Evolutionary conservation across 2,797 vertebrate species (phyloP).

Genomic region (Dallia pectoralis): DNA sequence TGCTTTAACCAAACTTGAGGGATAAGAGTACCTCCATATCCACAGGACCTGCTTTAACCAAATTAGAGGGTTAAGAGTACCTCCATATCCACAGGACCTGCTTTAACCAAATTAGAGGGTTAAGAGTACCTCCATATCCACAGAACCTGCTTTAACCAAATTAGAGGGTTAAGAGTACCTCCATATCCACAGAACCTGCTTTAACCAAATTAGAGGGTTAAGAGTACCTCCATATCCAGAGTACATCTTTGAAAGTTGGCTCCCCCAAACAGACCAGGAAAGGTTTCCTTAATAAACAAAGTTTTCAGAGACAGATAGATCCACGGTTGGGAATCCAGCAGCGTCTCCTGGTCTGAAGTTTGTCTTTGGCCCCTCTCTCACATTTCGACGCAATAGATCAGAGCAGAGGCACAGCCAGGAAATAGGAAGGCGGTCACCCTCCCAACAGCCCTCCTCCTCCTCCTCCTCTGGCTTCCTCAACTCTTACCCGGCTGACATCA

Average conservation of each 20-base stretch:
- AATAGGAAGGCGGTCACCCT: constrained; percentile 59
- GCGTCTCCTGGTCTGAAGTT: constrained; percentile 29
- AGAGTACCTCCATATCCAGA: constrained; percentile 77
- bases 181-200: background rate
- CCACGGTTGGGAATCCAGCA: background rate
- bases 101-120: background rate
- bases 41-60: constrained; percentile 74
- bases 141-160: constrained; percentile 68
- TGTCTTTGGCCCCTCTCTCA: constrained; percentile 2
- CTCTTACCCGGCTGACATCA: constrained; percentile 79
- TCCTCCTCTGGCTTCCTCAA: constrained; percentile 26
- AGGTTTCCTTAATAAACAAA: background rate
- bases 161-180: constrained; percentile 56
- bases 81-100: background rate
- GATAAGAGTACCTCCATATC: constrained; percentile 73
- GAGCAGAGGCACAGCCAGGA: constrained; percentile 55
- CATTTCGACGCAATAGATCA: constrained; percentile 26
- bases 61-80: too few relatives aligned
- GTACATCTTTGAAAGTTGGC: constrained; percentile 65
- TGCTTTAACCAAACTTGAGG: background rate
- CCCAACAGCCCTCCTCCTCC: constrained; percentile 29
- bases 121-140: constrained; percentile 75
- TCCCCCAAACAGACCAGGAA: background rate
- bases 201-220: background rate
- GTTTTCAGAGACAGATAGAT: background rate